These are phyloP conservation scores for Poecilus cupreus DNA, from an alignment of 2,888 invertebrate genomes.

Conservation along the genomic window DNA sequence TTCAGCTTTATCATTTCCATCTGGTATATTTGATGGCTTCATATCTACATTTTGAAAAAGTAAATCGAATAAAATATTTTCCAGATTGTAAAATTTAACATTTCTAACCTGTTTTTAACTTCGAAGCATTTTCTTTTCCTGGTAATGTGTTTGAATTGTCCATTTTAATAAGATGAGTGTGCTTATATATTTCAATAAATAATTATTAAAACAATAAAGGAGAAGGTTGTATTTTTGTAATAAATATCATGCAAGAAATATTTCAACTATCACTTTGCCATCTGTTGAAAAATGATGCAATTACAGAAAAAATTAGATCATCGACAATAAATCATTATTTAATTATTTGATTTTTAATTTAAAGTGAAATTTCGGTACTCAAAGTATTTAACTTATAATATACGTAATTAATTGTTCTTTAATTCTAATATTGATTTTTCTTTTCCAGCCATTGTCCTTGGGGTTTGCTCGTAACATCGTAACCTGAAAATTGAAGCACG, in stretches of 20 bases:
- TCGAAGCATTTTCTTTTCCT: background rate
- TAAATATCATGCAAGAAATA: slow-evolving; percentile 19
- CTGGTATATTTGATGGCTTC: slow-evolving; percentile 3
- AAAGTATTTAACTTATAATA: background rate
- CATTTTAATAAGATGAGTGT: slow-evolving; percentile 15
- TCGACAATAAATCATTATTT: background rate
- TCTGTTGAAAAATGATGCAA: slow-evolving; percentile 23
- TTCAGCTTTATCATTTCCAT: slow-evolving; percentile 45
- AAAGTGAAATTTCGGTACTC: background rate
- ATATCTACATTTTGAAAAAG: slow-evolving; percentile 4
- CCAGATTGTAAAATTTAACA: slow-evolving; percentile 12
- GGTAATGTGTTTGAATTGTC: background rate
- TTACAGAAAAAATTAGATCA: slow-evolving; percentile 16
- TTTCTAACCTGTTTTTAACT: slow-evolving; percentile 42
- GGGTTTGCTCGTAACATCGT: background rate
- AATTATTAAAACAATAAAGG: background rate
- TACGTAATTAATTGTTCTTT: background rate
- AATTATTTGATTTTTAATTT: background rate
- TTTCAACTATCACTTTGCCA: slow-evolving; percentile 30
- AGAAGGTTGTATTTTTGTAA: slow-evolving; percentile 5
- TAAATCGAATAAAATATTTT: background rate
- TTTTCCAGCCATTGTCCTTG: slow-evolving; percentile 18
- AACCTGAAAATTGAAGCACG: slow-evolving; percentile 17
- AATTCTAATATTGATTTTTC: slow-evolving; percentile 7
- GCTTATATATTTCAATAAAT: background rate